phyloP scores from a whole-genome alignment of 2,113 vertebrate species.

The Jaculus jaculus region DNA sequence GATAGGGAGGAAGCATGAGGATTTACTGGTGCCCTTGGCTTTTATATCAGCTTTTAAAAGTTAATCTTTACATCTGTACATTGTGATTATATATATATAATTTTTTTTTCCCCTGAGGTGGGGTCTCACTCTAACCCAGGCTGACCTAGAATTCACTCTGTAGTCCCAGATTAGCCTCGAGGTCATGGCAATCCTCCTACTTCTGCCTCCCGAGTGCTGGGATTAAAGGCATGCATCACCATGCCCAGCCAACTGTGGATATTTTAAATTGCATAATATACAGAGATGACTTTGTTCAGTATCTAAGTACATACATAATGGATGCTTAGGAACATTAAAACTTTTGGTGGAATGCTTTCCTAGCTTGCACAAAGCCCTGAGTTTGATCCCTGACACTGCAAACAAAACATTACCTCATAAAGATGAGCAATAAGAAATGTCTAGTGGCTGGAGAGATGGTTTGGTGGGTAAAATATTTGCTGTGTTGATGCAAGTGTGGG shows the following conservation, averaged over 20 bases:
- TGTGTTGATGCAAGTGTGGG: no score
- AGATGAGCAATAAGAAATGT: neutral
- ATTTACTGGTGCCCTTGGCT: neutral
- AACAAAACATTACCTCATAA: neutral
- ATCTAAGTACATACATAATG: neutral
- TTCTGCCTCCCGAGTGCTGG: no score
- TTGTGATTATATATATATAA: neutral
- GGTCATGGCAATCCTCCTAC: no score
- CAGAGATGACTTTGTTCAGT: neutral
- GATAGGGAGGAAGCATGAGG: neutral
- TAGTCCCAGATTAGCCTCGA: no score
- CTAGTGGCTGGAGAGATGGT: neutral
- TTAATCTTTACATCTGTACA: neutral
- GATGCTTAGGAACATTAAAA: neutral
- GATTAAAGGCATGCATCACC: no score
- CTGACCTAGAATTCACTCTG: no score
- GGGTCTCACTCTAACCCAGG: no score
- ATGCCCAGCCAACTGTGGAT: neutral
- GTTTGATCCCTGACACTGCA: neutral
- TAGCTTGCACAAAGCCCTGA: neutral
- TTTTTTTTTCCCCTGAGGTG: no score
- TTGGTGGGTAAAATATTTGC: no score
- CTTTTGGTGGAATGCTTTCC: neutral
- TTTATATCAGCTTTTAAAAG: neutral
- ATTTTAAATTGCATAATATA: neutral